Evolutionary conservation across 2,888 invertebrate genomes (phyloP), one percentile per base, ranked within the genome.

Genomic region (Notocelia uddmanniana): DNA sequence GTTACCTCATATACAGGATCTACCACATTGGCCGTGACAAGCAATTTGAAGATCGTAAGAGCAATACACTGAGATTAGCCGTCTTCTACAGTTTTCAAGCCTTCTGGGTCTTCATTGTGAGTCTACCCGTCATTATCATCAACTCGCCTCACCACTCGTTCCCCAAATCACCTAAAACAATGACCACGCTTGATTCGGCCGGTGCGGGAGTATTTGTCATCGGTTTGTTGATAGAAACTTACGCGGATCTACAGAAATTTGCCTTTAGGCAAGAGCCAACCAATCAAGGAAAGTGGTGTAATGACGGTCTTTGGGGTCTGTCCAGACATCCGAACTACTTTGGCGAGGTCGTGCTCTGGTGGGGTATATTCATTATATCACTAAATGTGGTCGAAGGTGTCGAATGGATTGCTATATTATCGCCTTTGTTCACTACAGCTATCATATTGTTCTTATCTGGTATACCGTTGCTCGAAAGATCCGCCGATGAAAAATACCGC

Each of bases 301-400:
- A 98, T 84, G 97, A 97, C 81, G 98, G 97, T 3, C 89, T 98
- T 11, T 98, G 98, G 98, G 95, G 97, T 50, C 88, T 98, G 55
- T 98, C 98, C 0, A 94, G 98, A 74, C 98, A 98, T 90, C 98
- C 98, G 0, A 98, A 98, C 87, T 98, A 98, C 86, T 98, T 98
- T 85, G 98, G 98, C 0, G 98, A 98, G 92, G 97, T 98, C 13
- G 95, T 98, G 0, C 94, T 98, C 18, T 98, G 98, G 98, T 97
- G 98, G 97, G 98, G 98, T 3, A 96, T 98, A 80, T 98, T 98
- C 85, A 96, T 97, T 66, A 97, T 98, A 86, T 97, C 98, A 0
- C 88, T 98, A 45, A 98, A 97, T 85, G 97, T 98, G 19, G 96
- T 98, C 79, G 95, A 96, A 81, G 97, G 97, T 19, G 93, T 96